Base-by-base conservation (phyloP, 2,888 invertebrate species). In the Dynastes hyllus region DNA sequence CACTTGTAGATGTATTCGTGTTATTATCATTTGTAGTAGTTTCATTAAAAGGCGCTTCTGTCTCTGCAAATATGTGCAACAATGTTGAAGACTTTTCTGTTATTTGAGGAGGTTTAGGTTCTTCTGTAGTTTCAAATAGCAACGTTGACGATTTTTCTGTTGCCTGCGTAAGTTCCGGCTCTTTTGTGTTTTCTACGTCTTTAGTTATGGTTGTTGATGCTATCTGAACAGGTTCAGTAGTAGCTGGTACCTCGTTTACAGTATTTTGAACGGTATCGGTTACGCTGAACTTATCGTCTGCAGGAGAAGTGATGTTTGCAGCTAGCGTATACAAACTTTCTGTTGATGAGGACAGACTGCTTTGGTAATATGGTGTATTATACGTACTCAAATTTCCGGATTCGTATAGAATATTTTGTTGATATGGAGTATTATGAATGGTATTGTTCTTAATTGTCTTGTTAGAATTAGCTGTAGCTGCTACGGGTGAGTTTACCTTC, bases 31-130 rank as follows among this genome's bases (percentile, higher is more conserved):
- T 77, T 63, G 80, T 79, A 2, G 82, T 81, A 8, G 79, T 80
- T 13, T 81, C 76, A n/a, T 69, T 77, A 11, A 73, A 37, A 75
- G 81, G 78, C 4, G 83, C 81, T 73, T 87, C 85, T 78, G 87
- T 84, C 83, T 90, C 86, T 0, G 91, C 90, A 83, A 91, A 91
- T 22, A 91, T 85, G 80, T 92, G 91, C 82, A 90, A 87, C 8
- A 91, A 84, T 0, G 91, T 88, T 13, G 88, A 88, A 51, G 85
- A 82, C 78, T 82, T 81, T 63, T 83, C 83, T 51, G 69, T 50
- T n/a, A n/a, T 80, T 82, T 66, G 83, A 83, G 16, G 66, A 22
- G 2, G 88, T 89, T 16, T 78, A 86, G 40, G 16, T 61, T 85
- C 50, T 89, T 89, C 27, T 89, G 88, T 65, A 82, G 1, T 77